Base-by-base conservation (phyloP, 2,797 vertebrate genomes). In the Chloroceryle inda region DNA sequence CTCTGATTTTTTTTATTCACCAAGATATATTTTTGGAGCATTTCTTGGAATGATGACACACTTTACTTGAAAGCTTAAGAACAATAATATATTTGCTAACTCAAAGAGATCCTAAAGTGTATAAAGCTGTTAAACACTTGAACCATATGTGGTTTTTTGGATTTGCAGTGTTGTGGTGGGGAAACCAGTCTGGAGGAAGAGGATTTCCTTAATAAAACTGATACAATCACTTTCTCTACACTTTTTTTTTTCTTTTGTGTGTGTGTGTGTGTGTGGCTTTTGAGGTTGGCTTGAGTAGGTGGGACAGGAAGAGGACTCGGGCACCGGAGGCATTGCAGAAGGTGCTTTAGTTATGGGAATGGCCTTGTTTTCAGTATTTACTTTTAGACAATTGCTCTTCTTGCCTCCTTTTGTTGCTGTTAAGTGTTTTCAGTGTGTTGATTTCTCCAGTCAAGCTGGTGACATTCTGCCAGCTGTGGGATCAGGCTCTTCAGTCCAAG, bases 201-300 rank as follows among this genome's bases (percentile, higher is more conserved):
- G 64, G 78, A 92, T 91, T 94, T 95, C 93, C 64, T 85, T 91
- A 80, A 56, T 85, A 37, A 3, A 49, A 63, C 17, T 40, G 29
- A 23, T 82, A 49, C 2, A 77, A 37, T 71, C 68, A 64, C 82
- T 94, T 96, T 94, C 85, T 80, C 61, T 61, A 44, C 40, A 27
- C 40, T 29, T 10, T 56, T 77, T 85, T 73, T 40, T 55, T 27
- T 79, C 38, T 55, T 14, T 38, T 52, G 14, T 29, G 24, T 38
- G 23, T 37, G 23, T 58, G 23, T 15, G 49, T 24, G 24, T 13
- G 27, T 21, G 52, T 90, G 64, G 38, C 13, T 52, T 71, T 58
- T 85, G 85, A 68, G 37, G 50, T 38, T 72, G 53, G 5, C 31
- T 75, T 66, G 52, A 56, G 27, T 38, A 79, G 27, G 9, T 82